Evolutionary conservation across 2,113 vertebrate species (phyloP), one percentile per base, ranked within the genome.

Genomic region (Elgaria multicarinata): DNA sequence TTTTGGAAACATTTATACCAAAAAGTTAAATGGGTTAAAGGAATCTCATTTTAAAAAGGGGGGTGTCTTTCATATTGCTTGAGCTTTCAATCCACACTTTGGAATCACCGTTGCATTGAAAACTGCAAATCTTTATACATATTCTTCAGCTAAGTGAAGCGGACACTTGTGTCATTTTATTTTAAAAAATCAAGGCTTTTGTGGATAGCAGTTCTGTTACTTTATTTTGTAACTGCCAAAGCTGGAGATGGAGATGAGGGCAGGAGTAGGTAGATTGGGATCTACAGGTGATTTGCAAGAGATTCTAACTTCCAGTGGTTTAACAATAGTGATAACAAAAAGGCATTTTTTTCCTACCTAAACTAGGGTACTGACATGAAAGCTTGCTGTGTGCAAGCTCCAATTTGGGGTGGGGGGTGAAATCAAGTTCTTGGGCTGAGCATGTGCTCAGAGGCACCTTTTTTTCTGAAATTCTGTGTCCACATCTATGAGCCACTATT

Each of bases 111-210:
- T 1, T 71, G 16, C 90, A 36, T 67, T 1, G 36, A 71, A 78
- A n/a, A 44, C 76, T 22, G 76, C 22, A 46, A 18, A 20, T 36
- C 20, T 71, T 33, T 88, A 55, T 86, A 90, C 12, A 10, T n/a
- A n/a, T 39, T 93, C 55, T 91, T 46, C 87, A 58, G 67, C 88
- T 92, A 22, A 89, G 78, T 93, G 85, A 93, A 91, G 36, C 31
- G 85, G 75, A 62, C 71, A 24, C 90, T 22, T 92, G 91, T 83
- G 46, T 89, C 6, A n/a, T 4, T 33, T 80, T 53, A 13, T 18
- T 33, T 67, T 69, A 20, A 44, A 69, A 31, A 46, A 18, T 20
- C 36, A 74, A 28, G 36, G 31, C n/a, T 58, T 66, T 18, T 86
- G 7, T 62, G 6, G 24, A 44, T 42, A 71, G 28, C 42, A 84